Conservation (phyloP, 35 echinoderm and acorn worm genomes). For the Apostichopus japonicus region DNA sequence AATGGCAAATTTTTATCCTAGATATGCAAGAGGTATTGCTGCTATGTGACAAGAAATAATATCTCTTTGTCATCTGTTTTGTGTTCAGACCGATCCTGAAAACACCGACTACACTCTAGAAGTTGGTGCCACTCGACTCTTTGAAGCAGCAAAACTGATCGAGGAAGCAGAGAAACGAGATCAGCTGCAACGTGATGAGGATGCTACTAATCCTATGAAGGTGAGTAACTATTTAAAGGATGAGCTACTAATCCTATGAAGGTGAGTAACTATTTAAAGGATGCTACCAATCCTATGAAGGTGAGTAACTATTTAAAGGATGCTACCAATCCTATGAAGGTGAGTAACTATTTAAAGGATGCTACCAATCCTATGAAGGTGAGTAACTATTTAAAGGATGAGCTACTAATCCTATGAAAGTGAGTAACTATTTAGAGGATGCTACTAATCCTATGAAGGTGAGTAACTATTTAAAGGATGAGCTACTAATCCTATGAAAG, state of each 20-base stretch:
- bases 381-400: not conserved
- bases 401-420: constrained; percentile 61
- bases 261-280: constrained; percentile 25
- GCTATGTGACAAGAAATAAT: not conserved
- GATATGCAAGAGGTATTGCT: not conserved
- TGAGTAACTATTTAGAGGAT: not conserved
- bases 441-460: constrained; percentile 56
- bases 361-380: constrained; percentile 51
- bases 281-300: constrained; percentile 15
- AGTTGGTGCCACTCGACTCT: constrained; percentile 83
- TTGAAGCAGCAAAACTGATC: constrained; percentile 91
- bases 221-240: too few species aligned
- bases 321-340: constrained; percentile 38
- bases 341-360: not conserved
- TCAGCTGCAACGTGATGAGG: constrained; percentile 79
- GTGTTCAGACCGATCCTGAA: constrained; percentile 88
- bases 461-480: not conserved
- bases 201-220: constrained; percentile 96
- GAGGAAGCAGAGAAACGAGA: constrained; percentile 75
- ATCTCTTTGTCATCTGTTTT: too few species aligned
- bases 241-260: constrained; percentile 54
- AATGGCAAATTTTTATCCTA: not conserved
- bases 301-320: constrained; percentile 24
- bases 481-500: constrained; percentile 61
- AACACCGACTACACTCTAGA: constrained; percentile 91